Evolutionary conservation across 2,113 vertebrate species (phyloP).

Genomic region (Brachyhypopomus gauderio): DNA sequence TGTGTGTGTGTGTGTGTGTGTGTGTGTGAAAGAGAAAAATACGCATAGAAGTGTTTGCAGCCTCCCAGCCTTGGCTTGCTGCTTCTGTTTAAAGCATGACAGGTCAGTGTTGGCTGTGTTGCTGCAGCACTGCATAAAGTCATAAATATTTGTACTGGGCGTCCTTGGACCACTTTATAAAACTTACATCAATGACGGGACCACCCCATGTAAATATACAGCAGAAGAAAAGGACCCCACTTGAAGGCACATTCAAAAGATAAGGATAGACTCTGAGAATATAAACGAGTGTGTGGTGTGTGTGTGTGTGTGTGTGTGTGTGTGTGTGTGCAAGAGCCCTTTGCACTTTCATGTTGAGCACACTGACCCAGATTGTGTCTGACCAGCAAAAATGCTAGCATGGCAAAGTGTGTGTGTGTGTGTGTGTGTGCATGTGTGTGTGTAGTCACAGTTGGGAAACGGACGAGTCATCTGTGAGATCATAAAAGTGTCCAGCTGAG

Average conservation of each 20-base stretch:
- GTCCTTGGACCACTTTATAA: not conserved
- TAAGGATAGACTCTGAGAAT: not conserved
- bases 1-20: not conserved
- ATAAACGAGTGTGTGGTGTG: not conserved
- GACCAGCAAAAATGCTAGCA: slow-evolving; percentile 37
- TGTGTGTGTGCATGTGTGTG: slow-evolving; percentile 22
- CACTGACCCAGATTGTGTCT: slow-evolving; percentile 45
- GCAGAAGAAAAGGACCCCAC: too few relatives aligned
- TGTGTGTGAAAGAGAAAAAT: not conserved
- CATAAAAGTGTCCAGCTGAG: slow-evolving; percentile 44
- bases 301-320: slow-evolving; percentile 16
- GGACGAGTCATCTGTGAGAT: slow-evolving; percentile 51
- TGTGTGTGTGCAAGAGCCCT: slow-evolving; percentile 3
- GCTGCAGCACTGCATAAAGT: not conserved
- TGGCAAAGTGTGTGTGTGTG: slow-evolving; percentile 36
- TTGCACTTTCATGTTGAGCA: slow-evolving; percentile 37
- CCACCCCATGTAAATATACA: too few relatives aligned
- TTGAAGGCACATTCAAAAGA: slow-evolving; percentile 1
- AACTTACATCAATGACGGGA: too few relatives aligned
- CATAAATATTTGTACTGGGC: slow-evolving; percentile 17
- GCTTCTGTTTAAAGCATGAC: slow-evolving; percentile 8
- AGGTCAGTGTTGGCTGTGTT: not conserved
- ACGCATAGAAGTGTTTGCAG: slow-evolving; percentile 4
- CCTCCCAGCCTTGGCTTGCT: not conserved
- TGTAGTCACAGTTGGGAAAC: slow-evolving; percentile 47